Percentiles rank a stretch among this genome's conserved stretches.
Conservation (phyloP, 2,888 invertebrate species). For the Oxystoma pomonae region DNA sequence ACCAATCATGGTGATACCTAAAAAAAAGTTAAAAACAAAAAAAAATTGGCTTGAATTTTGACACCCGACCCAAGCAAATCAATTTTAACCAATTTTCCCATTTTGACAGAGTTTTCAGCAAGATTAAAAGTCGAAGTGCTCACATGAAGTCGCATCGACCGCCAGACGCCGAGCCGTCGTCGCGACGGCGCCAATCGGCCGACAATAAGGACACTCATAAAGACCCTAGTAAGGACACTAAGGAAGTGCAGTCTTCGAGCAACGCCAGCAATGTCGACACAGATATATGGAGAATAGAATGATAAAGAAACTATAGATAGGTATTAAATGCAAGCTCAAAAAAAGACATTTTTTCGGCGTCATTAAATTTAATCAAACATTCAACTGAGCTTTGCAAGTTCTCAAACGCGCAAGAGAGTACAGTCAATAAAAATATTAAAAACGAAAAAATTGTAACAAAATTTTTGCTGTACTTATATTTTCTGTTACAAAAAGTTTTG, state of each 20-base stretch:
- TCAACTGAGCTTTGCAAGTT: too few relatives aligned
- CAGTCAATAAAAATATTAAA: too few relatives aligned
- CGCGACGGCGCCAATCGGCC: conserved; percentile 25
- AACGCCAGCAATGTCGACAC: neutral
- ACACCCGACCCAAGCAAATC: too few relatives aligned
- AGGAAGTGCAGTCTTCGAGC: neutral
- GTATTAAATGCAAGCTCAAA: neutral
- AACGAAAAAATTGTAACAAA: too few relatives aligned
- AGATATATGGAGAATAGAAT: neutral
- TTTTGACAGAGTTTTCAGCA: conserved; percentile 82
- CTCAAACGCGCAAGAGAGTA: too few relatives aligned
- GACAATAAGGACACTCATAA: neutral
- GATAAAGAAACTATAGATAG: neutral
- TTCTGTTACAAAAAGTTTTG: too few relatives aligned
- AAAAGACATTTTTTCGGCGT: neutral
- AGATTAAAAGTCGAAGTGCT: conserved; percentile 98
- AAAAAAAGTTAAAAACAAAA: too few relatives aligned
- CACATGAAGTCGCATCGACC: conserved; percentile 99
- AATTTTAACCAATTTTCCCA: conserved; percentile 7
- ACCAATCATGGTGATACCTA: too few relatives aligned
- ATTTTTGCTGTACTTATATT: too few relatives aligned
- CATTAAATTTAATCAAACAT: too few relatives aligned
- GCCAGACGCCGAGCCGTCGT: conserved; percentile 69
- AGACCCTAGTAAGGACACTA: conserved; percentile 20
- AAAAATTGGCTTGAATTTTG: too few relatives aligned